Base-by-base conservation (phyloP, 2,113 vertebrate species). In the Dryoscopus gambensis region DNA sequence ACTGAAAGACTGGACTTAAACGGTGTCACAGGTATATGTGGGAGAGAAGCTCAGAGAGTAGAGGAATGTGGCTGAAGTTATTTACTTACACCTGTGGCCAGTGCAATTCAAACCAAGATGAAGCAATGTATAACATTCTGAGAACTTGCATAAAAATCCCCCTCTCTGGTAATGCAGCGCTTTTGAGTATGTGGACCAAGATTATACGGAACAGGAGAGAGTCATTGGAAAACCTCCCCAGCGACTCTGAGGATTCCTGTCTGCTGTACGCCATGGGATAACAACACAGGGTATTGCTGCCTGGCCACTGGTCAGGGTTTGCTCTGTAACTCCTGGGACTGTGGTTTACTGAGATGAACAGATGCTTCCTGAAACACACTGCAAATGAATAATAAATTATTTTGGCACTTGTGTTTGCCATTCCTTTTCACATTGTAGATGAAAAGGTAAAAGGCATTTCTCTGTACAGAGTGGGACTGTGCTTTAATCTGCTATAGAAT, bases 221-320 rank as follows among this genome's bases (percentile, higher is more conserved):
- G 28, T 9, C 1, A 5, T 8, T 18, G 64, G 53, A 28, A 42
- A 76, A 30, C 14, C 49, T 14, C 25, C 68, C 15, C 53, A 12
- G 0, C 2, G 47, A n/a, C 59, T 47, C 46, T 31, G 46, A 16
- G 74, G 60, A 13, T 6, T 42, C 55, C 62, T 59, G 27, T 9
- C 35, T 52, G 37, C 33, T 65, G 65, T 0, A 2, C 0, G 2
- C 24, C 15, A 18, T 2, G 27, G 28, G 37, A 8, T 7, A 55
- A 37, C 14, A 37, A 3, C 25, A 11, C 31, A 10, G 62, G 46
- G 15, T 12, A 13, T 1, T 17, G 46, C 53, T 46, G 23, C 30
- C 63, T 23, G 52, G 20, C 6, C 42, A 24, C 33, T 13, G 39
- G 14, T 13, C 42, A 31, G 35, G 1, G 18, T 57, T 25, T 42